Percentiles rank a stretch among this genome's conserved stretches.
These are phyloP conservation scores for Chroicocephalus ridibundus DNA, from an alignment of 2,113 vertebrate genomes.

Conservation along the genomic window DNA sequence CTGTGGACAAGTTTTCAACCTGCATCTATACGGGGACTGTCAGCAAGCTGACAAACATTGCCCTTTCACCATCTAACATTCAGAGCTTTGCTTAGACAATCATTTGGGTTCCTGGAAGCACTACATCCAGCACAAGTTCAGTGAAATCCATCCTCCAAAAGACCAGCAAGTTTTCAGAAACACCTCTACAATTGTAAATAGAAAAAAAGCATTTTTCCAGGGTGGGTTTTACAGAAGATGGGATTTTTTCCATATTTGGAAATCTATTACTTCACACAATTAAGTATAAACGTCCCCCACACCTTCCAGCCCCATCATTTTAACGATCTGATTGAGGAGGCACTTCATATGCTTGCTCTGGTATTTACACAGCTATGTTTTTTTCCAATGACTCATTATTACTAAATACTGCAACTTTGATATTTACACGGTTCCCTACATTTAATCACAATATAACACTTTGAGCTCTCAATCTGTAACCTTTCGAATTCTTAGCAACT, in stretches of 20 bases:
- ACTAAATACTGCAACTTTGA: neutral
- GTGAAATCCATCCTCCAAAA: slow-evolving; percentile 4
- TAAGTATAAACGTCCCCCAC: neutral
- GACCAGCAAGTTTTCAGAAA: neutral
- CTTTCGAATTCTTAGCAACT: neutral
- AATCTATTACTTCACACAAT: neutral
- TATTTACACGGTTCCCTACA: neutral
- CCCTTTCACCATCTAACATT: neutral
- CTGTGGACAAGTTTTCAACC: neutral
- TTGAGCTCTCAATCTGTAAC: neutral
- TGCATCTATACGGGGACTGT: neutral
- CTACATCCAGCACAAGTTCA: slow-evolving; percentile 14
- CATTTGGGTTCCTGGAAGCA: slow-evolving; percentile 5
- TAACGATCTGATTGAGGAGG: neutral
- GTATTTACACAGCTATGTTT: neutral
- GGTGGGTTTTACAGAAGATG: neutral
- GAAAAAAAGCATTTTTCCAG: neutral
- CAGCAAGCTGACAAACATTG: neutral
- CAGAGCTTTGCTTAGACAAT: neutral
- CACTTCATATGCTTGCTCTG: slow-evolving; percentile 2
- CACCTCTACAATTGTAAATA: neutral
- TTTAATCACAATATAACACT: neutral
- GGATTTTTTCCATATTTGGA: neutral
- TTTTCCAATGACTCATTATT: neutral
- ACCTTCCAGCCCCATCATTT: neutral